Conservation (phyloP, 1,140 invertebrate species). For the Papilio glaucus region DNA sequence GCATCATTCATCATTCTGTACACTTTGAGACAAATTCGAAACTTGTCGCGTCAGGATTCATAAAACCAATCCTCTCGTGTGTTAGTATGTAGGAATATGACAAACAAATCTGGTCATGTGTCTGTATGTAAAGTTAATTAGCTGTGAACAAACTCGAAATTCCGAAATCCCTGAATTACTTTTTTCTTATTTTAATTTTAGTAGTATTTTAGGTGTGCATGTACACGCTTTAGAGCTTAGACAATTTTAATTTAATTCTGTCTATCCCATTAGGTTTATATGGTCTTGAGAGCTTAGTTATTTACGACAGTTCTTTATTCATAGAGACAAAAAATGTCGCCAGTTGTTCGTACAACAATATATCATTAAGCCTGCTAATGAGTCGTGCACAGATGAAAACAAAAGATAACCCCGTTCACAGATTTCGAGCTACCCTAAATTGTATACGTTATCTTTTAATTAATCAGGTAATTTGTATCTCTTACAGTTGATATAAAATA, state of each 20-base stretch:
- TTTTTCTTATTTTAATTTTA: too few species aligned
- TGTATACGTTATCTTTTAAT: constrained; percentile 36
- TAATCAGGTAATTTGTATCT: constrained; percentile 29
- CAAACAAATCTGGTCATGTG: too few species aligned
- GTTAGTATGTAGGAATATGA: too few species aligned
- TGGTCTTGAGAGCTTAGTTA: neutral
- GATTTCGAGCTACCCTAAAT: constrained; percentile 16
- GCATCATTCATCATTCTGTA: too few species aligned
- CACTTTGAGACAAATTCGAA: too few species aligned
- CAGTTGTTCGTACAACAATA: constrained; percentile 12
- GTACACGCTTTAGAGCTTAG: too few species aligned
- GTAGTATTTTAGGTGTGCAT: too few species aligned
- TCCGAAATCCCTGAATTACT: too few species aligned
- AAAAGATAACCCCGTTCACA: constrained; percentile 26
- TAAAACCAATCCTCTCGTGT: too few species aligned
- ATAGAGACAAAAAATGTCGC: neutral
- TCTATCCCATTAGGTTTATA: neutral
- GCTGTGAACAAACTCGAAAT: too few species aligned
- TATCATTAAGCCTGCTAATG: constrained; percentile 26
- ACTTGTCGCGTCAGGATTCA: too few species aligned
- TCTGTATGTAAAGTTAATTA: too few species aligned
- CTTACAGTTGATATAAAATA: constrained; percentile 14
- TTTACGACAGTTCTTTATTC: neutral
- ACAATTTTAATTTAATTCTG: neutral
- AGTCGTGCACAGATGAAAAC: neutral